A percentile compares a stretch with the other conserved stretches of the same genome.
Evolutionary conservation across 2,113 vertebrate species (phyloP).

Genomic region (Psophia crepitans): DNA sequence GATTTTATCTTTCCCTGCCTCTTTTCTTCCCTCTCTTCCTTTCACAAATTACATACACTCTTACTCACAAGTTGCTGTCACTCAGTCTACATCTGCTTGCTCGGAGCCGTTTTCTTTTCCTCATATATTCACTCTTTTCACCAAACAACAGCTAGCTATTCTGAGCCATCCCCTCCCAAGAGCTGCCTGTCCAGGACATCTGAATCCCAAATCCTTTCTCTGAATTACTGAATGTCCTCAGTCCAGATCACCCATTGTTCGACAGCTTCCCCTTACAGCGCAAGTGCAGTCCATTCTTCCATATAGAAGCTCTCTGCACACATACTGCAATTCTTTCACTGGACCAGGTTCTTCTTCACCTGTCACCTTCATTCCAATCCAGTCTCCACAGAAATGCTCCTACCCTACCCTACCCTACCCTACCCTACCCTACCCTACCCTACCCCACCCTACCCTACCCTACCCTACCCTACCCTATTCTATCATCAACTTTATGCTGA

Average conservation of each 20-base stretch:
- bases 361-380: neutral
- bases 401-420: neutral
- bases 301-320: neutral
- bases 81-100: neutral
- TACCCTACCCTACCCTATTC: neutral
- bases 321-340: neutral
- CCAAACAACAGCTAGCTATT: neutral
- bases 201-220: neutral
- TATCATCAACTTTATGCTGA: neutral
- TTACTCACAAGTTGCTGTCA: neutral
- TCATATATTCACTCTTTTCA: neutral
- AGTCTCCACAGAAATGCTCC: neutral
- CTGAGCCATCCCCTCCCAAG: neutral
- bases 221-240: neutral
- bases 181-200: neutral
- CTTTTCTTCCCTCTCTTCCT: neutral
- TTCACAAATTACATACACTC: neutral
- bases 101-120: neutral
- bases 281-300: neutral
- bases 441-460: neutral
- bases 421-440: neutral
- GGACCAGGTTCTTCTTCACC: neutral
- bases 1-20: neutral
- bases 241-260: neutral
- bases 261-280: neutral